Conservation (phyloP, 1,140 invertebrate species). For the Lordiphosa clarofinis region DNA sequence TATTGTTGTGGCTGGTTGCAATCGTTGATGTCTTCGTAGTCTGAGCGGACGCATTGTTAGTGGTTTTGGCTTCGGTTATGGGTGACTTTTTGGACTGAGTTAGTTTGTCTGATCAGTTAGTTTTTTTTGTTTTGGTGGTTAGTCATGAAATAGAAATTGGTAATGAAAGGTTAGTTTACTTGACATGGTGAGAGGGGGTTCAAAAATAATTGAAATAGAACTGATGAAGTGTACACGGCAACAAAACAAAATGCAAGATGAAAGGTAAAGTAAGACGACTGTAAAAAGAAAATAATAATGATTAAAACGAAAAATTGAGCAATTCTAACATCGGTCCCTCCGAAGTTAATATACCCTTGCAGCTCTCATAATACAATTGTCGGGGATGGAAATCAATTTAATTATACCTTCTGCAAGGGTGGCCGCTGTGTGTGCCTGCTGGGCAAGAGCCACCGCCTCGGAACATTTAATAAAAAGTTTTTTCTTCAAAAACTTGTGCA, state of each 20-base stretch:
- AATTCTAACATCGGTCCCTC: background rate
- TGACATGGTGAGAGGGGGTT: constrained; percentile 6
- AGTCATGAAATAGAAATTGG: constrained; percentile 52
- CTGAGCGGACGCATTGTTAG: constrained; percentile 40
- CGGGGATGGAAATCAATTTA: no score
- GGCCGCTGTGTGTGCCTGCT: no score
- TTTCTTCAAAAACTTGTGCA: no score
- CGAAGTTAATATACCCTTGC: constrained; percentile 15
- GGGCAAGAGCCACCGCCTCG: no score
- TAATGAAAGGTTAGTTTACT: constrained; percentile 47
- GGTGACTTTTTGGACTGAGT: constrained; percentile 60
- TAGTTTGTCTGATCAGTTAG: constrained; percentile 59
- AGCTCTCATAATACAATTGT: no score
- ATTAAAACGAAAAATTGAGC: constrained; percentile 23
- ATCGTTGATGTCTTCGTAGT: constrained; percentile 22
- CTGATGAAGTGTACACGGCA: constrained; percentile 33
- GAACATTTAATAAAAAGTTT: no score
- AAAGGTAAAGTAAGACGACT: constrained; percentile 41
- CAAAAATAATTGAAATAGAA: constrained; percentile 15
- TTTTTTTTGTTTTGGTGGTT: constrained; percentile 33
- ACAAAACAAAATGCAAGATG: constrained; percentile 52
- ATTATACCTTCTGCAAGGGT: no score
- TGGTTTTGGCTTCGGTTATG: constrained; percentile 52
- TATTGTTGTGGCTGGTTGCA: constrained; percentile 21
- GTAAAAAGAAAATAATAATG: constrained; percentile 66